These are phyloP conservation scores for Ameiurus melas DNA, from an alignment of 2,113 vertebrate species.

Conservation along the genomic window DNA sequence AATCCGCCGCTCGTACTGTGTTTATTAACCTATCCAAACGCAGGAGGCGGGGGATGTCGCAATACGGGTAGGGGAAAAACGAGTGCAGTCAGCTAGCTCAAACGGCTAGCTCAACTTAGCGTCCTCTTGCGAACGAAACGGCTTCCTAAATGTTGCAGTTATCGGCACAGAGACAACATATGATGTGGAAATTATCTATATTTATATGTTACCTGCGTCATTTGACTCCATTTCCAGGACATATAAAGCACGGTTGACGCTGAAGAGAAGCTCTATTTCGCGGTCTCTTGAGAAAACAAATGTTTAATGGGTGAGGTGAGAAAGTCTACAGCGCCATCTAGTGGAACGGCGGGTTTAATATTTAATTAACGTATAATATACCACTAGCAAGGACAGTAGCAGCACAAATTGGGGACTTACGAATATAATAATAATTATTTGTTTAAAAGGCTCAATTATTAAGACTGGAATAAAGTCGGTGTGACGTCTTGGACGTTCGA, in stretches of 20 bases:
- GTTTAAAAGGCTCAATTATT: too few species aligned
- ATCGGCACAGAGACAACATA: not conserved
- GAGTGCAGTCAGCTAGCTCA: not conserved
- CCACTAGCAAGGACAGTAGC: too few species aligned
- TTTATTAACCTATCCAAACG: not conserved
- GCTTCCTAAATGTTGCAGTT: not conserved
- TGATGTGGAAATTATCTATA: not conserved
- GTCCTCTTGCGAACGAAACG: constrained; percentile 7
- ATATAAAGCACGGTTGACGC: not conserved
- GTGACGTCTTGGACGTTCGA: too few species aligned
- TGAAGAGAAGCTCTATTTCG: not conserved
- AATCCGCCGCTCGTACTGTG: not conserved
- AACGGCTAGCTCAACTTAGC: not conserved
- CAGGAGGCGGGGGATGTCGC: not conserved
- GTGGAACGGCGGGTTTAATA: not conserved
- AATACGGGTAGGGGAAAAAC: not conserved
- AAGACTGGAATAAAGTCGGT: too few species aligned
- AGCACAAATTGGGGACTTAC: too few species aligned
- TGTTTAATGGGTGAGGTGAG: not conserved
- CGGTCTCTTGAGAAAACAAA: not conserved
- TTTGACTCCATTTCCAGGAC: constrained; percentile 38
- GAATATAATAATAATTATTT: too few species aligned
- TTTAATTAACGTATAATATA: not conserved
- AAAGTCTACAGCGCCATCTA: not conserved
- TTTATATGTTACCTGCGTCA: constrained; percentile 34